These are phyloP conservation scores for Dasypus novemcinctus DNA, from an alignment of 2,113 vertebrate genomes.

Conservation along the genomic window DNA sequence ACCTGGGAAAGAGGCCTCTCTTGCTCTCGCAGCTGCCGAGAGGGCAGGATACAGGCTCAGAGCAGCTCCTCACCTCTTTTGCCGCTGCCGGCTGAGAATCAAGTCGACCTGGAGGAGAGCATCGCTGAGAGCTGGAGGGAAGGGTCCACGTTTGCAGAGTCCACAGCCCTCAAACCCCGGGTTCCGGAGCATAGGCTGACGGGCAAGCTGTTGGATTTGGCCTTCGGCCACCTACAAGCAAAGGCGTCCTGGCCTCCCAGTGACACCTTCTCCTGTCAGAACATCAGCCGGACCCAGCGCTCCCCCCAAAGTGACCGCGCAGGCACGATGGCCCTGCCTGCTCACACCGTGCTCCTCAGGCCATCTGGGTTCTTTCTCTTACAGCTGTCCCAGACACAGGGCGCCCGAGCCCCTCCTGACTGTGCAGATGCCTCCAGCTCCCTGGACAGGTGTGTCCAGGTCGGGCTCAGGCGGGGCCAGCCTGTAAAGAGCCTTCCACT, in stretches of 20 bases:
- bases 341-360: not conserved
- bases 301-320: rapidly evolving
- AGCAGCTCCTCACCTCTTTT: not conserved
- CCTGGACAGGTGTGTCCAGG: not conserved
- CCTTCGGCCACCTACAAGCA: not conserved
- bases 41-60: not conserved
- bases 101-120: not conserved
- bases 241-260: not conserved
- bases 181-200: not conserved
- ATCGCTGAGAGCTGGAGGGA: not conserved
- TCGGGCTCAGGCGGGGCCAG: not conserved
- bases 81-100: not conserved
- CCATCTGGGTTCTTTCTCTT: no score
- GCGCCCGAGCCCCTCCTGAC: not conserved
- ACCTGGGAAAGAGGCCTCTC: not conserved
- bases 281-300: not conserved
- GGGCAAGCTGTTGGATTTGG: not conserved
- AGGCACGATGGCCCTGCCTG: not conserved
- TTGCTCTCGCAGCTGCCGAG: not conserved
- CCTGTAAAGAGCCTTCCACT: not conserved
- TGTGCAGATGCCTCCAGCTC: not conserved
- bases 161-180: not conserved
- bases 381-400: not conserved
- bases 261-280: not conserved
- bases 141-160: not conserved